Evolutionary conservation across 2,113 vertebrate genomes (phyloP), one percentile per base, ranked within the genome.

Genomic region (Paramisgurnus dabryanus): DNA sequence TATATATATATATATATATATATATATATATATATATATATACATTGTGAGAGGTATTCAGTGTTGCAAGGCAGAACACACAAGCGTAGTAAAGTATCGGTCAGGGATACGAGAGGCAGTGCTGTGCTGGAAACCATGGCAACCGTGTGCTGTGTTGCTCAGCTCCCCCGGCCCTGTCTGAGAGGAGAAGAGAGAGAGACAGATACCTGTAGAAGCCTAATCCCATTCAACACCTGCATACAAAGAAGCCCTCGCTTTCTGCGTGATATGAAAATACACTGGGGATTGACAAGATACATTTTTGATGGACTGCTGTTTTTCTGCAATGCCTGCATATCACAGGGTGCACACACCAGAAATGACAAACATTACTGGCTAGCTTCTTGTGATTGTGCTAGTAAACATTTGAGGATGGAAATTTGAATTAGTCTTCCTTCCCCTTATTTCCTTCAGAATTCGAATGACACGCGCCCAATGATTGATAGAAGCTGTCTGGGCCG

Each of bases 61-160:
- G 82, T 76, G 71, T 80, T 73, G 34, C 15, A 74, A 74, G 70
- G 75, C 67, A 11, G 67, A 65, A 80, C 60, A 73, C 79, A 85
- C 87, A 89, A 85, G 86, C 80, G 83, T 88, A 89, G 89, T 90
- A 87, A 91, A 89, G 86, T 85, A 88, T 86, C 84, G 86, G 89
- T 87, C 88, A 89, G 81, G 70, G 80, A 85, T 83, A 87, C 79
- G 88, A 87, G 85, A 88, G 84, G 83, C 84, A 87, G 86, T 89
- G 85, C 86, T 89, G 87, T 89, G 89, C 85, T 87, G 87, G 92
- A 92, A 94, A 94, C 93, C 93, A 94, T 94, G 90, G 93, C 88
- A 94, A 94, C 93, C 87, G 88, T 86, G 85, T 80, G 88, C 87
- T 67, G 53, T 90, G 86, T 85, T 87, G 88, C 86, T 90, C 85